phyloP scores from a whole-genome alignment of 2,113 vertebrate species.

The Lutjanus erythropterus region DNA sequence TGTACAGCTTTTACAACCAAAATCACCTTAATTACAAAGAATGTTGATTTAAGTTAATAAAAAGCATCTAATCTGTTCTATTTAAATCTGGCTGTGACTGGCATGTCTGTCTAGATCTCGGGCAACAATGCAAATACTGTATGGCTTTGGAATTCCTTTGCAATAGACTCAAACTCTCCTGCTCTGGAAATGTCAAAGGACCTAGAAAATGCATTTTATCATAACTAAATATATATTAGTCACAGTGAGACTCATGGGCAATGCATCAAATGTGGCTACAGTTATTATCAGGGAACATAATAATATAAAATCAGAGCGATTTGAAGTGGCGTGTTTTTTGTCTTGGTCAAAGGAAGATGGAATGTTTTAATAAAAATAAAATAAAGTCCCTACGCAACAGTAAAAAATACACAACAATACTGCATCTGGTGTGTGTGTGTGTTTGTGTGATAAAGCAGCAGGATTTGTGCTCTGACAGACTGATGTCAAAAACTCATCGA shows the following conservation, averaged over 20 bases:
- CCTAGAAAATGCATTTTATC: conserved; percentile 21
- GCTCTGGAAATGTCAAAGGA: conserved; percentile 12
- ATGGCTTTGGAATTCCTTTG: conserved; percentile 30
- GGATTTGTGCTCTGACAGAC: conserved; percentile 45
- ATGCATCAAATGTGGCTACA: conserved; percentile 17
- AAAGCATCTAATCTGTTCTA: background rate
- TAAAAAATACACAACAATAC: conserved; percentile 31
- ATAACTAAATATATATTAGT: conserved; percentile 14
- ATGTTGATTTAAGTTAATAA: background rate
- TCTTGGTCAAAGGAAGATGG: conserved; percentile 21
- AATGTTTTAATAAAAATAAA: conserved; percentile 37
- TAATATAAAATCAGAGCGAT: conserved; percentile 16
- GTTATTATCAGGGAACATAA: conserved; percentile 7
- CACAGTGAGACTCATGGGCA: conserved; percentile 13
- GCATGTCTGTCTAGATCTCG: background rate
- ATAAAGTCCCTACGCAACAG: conserved; percentile 7
- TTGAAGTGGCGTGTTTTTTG: conserved; percentile 15
- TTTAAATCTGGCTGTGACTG: background rate
- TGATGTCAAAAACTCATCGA: conserved; percentile 12
- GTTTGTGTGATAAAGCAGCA: conserved; percentile 62
- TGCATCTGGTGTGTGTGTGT: conserved; percentile 22
- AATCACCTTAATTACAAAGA: conserved; percentile 14
- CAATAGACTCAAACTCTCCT: background rate
- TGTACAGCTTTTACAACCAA: background rate
- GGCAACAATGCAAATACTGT: conserved; percentile 23